Evolutionary conservation across 2,797 vertebrate genomes (phyloP).

Genomic region (Pangasius larnaudii): DNA sequence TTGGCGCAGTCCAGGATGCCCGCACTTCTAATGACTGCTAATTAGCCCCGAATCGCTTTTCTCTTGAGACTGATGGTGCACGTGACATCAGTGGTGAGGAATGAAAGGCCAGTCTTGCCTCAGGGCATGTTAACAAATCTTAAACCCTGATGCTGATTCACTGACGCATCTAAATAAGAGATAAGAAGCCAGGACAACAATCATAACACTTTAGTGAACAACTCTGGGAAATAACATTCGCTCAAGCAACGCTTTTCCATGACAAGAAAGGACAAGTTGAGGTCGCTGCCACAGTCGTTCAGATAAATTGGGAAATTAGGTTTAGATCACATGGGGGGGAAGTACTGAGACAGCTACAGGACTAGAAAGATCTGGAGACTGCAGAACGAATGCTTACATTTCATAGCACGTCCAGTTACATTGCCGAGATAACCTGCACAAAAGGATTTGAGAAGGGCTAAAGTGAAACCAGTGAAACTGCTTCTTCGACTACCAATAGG

Average conservation of each 20-base stretch:
- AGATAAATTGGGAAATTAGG: constrained; percentile 32
- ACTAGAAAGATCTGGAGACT: constrained; percentile 19
- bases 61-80: constrained; percentile 22
- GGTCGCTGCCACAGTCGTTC: constrained; percentile 32
- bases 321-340: constrained; percentile 2
- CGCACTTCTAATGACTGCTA: constrained; percentile 49
- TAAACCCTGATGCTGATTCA: constrained; percentile 29
- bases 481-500: constrained; percentile 5
- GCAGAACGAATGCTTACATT: constrained; percentile 22
- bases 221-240: background rate
- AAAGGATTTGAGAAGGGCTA: background rate
- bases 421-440: background rate
- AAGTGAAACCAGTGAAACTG: constrained; percentile 17
- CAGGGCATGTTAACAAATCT: constrained; percentile 44
- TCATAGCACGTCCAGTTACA: constrained; percentile 9
- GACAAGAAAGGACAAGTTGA: constrained; percentile 18
- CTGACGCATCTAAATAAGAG: constrained; percentile 18
- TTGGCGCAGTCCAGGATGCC: constrained; percentile 18
- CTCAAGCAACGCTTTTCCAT: constrained; percentile 14
- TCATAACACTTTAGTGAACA: background rate
- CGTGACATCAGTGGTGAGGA: constrained; percentile 23
- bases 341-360: constrained; percentile 22
- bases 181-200: constrained; percentile 21
- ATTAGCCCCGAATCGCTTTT: constrained; percentile 46
- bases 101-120: constrained; percentile 27